phyloP scores from a whole-genome alignment of 1,140 invertebrate species.

The Holcopasites calliopsidis region DNA sequence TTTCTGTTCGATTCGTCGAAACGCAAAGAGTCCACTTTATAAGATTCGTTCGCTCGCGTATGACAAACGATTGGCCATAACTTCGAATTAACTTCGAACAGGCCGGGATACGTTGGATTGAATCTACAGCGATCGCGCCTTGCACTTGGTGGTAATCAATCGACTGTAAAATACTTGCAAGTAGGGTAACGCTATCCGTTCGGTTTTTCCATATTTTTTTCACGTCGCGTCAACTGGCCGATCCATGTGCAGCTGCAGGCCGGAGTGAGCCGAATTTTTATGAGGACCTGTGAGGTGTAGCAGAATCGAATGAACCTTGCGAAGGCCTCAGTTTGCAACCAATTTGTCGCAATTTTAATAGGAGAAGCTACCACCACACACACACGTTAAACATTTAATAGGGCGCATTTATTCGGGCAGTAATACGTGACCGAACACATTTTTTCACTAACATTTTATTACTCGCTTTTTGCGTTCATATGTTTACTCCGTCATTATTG shows the following conservation, averaged over 20 bases:
- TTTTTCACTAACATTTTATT: no score
- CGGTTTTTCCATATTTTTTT: constrained; percentile 24
- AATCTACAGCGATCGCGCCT: constrained; percentile 29
- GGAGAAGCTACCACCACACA: neutral
- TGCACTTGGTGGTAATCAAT: constrained; percentile 15
- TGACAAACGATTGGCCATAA: constrained; percentile 54
- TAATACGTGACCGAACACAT: neutral
- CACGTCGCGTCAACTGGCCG: neutral
- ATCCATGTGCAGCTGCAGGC: neutral
- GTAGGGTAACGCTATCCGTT: constrained; percentile 20
- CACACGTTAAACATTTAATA: neutral
- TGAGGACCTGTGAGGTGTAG: neutral
- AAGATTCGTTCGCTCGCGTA: constrained; percentile 36
- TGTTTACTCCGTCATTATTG: neutral
- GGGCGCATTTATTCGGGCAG: neutral
- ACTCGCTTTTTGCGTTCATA: neutral
- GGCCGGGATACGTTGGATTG: constrained; percentile 52
- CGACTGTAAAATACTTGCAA: constrained; percentile 42
- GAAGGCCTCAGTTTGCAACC: no score
- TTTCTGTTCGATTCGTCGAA: constrained; percentile 30
- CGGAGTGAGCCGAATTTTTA: neutral
- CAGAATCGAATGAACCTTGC: no score
- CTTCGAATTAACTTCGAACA: constrained; percentile 53
- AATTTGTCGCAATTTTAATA: neutral
- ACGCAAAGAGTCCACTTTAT: constrained; percentile 1